Base-by-base conservation (phyloP, 2,797 vertebrate genomes). In the Myripristis jacobus region DNA sequence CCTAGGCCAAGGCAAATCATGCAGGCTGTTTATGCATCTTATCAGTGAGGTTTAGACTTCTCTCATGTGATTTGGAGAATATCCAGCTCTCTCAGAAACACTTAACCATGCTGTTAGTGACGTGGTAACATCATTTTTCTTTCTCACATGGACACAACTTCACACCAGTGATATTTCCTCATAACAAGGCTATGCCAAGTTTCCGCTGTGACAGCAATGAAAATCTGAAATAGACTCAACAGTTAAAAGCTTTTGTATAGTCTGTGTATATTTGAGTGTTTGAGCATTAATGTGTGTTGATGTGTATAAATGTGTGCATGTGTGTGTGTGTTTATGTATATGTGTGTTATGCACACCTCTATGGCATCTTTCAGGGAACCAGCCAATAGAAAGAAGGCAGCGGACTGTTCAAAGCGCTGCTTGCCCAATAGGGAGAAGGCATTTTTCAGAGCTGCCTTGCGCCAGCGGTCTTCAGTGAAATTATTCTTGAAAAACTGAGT, bases 401-500 rank as follows among this genome's bases (percentile, higher is more conserved):
- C 98, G 0, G 98, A 96, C 70, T 99, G 98, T 84, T 99, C 98
- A 84, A 99, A 99, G 66, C 97, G 97, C 78, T 99, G 98, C 87
- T 99, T 99, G 66, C 98, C 98, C 90, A 98, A 92, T 89, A 99
- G 93, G 75, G 98, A 96, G 89, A 99, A 99, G 61, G 98, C 98
- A 16, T 99, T 99, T 91, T 99, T 99, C 84, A 99, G 92, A 75
- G 98, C 98, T 12, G 98, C 98, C 92, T 96, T 98, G 68, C 98
- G 93, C 98, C 98, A 99, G 69, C 96, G 94, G 67, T 99, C 96
- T 92, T 99, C 98, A 56, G 57, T 95, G 93, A 99, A 99, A 91
- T 98, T 99, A 87, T 98, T 97, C 87, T 97, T 99, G 91, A 99
- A 99, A 91, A 99, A 99, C 59, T 94, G 91, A 63, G 98, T 99